Percentiles rank a stretch among this genome's conserved stretches.
Evolutionary conservation across 2,113 vertebrate genomes (phyloP).

Genomic region (Sitta europaea): DNA sequence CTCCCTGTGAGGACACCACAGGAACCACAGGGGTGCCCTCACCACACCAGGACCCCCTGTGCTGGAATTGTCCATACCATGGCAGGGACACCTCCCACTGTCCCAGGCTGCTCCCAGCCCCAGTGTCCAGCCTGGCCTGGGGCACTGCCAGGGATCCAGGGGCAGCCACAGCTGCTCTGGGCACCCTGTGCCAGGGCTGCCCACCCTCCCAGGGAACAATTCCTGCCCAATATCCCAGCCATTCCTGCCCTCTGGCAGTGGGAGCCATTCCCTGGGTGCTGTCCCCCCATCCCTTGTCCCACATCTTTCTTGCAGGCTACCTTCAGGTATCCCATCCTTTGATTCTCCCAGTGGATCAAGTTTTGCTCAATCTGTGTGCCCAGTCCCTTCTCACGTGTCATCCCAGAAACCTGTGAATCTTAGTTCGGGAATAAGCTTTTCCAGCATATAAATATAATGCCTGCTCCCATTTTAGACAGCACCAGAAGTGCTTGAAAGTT

Average conservation of each 20-base stretch:
- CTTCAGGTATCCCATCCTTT: background rate
- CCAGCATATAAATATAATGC: background rate
- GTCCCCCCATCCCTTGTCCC: background rate
- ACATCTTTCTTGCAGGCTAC: background rate
- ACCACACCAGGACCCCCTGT: fast-evolving
- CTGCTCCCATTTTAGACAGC: background rate
- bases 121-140: background rate
- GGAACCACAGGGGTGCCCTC: too few relatives aligned
- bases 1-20: background rate
- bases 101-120: background rate
- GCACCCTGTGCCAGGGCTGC: background rate
- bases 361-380: background rate
- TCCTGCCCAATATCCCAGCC: background rate
- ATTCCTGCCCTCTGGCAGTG: background rate
- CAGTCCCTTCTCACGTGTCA: fast-evolving
- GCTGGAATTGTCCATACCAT: too few relatives aligned
- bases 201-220: background rate
- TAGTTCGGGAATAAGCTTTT: background rate
- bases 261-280: background rate
- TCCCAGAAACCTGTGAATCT: background rate
- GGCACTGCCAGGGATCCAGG: background rate
- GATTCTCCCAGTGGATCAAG: background rate
- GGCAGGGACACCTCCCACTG: background rate
- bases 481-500: background rate
- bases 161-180: background rate